Evolutionary conservation across 2,888 invertebrate genomes (phyloP), one percentile per base, ranked within the genome.

Genomic region (Drosophila phalerata): DNA sequence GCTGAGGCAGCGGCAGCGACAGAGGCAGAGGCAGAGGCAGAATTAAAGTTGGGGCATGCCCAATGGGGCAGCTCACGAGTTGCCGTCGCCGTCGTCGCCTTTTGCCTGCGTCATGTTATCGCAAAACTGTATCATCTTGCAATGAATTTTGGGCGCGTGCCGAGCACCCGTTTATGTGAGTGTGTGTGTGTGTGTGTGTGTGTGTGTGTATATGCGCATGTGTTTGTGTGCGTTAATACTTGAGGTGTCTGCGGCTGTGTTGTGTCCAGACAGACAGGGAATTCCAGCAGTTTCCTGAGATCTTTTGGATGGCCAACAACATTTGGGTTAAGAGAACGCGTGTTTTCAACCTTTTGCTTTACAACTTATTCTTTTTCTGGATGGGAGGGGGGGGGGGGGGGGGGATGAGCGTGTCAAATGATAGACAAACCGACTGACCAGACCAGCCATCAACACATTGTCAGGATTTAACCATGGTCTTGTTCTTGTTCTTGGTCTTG

Each of bases 141-240:
- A 81, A 76, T 80, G 80, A 80, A 80, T 73, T 81, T 73, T 49
- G 65, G 77, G 79, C 80, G 77, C 85, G 85, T 80, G 82, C 85
- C 79, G 67, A 38, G 65, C 47, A 28, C 32, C 30, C 38, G 25
- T 55, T 32, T 40, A 10, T 30, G 47, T 51, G 13, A n/a, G 17
- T 53, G n/a, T 34, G n/a, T 40, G 51, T 30, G 4, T 43, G 13
- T 25, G 30, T 60, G 15, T 43, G 34, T 17, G 13, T 52, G 61
- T 32, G n/a, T 22, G 45, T 53, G n/a, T 22, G 11, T 49, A n/a
- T n/a, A n/a, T n/a, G n/a, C n/a, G n/a, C 32, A 42, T 30, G 8
- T 45, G 17, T 25, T 19, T 60, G 34, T 28, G 38, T 45, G 13
- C 22, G 11, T 34, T 34, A 47, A 47, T 58, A 40, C 48, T 32